These are phyloP conservation scores for Mesoclemmys tuberculata DNA, from an alignment of 2,113 vertebrate species.

Conservation along the genomic window DNA sequence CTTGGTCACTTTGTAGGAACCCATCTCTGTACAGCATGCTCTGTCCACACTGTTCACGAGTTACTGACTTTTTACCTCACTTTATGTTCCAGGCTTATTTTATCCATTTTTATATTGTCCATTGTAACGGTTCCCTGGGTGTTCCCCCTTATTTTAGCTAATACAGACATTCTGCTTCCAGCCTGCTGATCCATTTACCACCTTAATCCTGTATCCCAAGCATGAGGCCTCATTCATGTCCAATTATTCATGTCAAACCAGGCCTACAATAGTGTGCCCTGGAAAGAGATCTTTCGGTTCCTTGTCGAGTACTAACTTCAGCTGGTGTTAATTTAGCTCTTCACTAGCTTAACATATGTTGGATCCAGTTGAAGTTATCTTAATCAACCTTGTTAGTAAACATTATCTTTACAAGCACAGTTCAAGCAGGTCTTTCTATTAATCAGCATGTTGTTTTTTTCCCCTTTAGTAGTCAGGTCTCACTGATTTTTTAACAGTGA, in stretches of 20 bases:
- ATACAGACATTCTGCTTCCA: neutral
- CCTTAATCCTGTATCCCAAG: neutral
- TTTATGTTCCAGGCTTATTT: neutral
- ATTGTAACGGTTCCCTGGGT: neutral
- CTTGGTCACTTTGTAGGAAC: neutral
- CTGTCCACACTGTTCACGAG: neutral
- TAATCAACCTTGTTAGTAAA: accelerated
- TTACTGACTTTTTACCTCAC: too few species aligned
- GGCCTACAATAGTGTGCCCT: neutral
- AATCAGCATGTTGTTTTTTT: neutral
- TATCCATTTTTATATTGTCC: neutral
- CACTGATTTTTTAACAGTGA: neutral
- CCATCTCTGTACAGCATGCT: neutral
- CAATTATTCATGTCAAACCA: neutral
- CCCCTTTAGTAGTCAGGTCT: neutral
- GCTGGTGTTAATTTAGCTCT: neutral
- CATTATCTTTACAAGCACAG: neutral
- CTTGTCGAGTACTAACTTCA: neutral
- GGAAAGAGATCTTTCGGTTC: neutral
- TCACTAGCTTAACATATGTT: neutral
- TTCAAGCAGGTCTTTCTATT: accelerated
- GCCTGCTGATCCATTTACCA: neutral
- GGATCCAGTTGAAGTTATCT: neutral
- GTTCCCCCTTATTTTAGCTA: neutral
- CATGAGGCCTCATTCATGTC: neutral